Percentiles rank a stretch among this genome's conserved stretches.
These are phyloP conservation scores for Aselliscus stoliczkanus DNA, from an alignment of 2,797 vertebrate species.

Conservation along the genomic window DNA sequence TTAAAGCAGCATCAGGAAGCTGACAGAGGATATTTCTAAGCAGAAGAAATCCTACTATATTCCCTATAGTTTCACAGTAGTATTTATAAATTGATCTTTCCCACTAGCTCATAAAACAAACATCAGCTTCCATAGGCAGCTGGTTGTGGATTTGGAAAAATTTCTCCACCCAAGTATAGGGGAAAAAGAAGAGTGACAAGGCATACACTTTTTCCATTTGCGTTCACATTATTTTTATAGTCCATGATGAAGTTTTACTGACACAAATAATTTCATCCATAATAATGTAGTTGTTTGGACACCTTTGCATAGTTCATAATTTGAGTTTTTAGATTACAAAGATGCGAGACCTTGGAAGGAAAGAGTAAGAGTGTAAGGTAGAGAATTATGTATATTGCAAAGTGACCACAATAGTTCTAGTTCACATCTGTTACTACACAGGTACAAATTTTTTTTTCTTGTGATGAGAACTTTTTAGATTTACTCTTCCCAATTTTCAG, in stretches of 20 bases:
- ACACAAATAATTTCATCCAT: neutral
- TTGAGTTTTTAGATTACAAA: neutral
- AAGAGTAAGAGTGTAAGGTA: neutral
- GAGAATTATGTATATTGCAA: neutral
- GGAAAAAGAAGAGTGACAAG: neutral
- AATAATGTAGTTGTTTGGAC: neutral
- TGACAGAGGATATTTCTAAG: slow-evolving; percentile 34
- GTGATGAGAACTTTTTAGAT: neutral
- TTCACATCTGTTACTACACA: neutral
- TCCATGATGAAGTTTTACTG: neutral
- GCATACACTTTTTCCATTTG: neutral
- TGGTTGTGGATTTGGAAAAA: neutral
- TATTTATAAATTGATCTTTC: neutral
- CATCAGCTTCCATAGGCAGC: neutral
- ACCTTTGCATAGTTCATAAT: neutral
- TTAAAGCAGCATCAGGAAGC: neutral
- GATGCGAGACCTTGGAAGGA: neutral
- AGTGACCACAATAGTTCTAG: neutral
- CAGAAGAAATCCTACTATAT: neutral
- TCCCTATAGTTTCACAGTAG: neutral
- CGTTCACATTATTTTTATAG: neutral
- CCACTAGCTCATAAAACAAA: neutral
- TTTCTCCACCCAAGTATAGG: neutral
- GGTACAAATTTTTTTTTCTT: neutral
- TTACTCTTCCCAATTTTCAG: neutral